phyloP scores from a whole-genome alignment of 2,797 vertebrate genomes.

The Gastrophryne carolinensis region DNA sequence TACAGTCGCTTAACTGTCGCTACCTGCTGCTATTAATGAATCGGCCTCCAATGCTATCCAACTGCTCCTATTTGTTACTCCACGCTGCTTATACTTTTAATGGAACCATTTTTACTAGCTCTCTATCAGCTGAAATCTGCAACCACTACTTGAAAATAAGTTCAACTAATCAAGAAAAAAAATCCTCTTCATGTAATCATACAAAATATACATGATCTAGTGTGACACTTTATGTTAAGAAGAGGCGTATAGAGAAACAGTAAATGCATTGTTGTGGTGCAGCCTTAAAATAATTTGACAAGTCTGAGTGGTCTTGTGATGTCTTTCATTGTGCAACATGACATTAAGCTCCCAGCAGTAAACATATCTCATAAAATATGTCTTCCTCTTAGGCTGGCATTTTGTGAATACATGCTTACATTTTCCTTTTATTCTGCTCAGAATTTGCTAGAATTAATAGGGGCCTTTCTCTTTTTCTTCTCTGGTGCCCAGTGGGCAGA shows the following conservation, averaged over 20 bases:
- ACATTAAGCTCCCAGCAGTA: background rate
- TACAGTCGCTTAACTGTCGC: too few species aligned
- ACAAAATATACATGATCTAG: background rate
- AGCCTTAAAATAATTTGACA: background rate
- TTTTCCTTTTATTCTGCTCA: background rate
- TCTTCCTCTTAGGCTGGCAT: background rate
- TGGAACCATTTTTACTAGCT: too few species aligned
- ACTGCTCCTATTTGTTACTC: too few species aligned
- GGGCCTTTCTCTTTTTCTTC: background rate
- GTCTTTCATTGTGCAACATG: background rate
- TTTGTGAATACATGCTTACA: background rate
- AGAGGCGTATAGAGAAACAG: too few species aligned
- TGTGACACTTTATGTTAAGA: background rate
- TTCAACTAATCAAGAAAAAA: background rate
- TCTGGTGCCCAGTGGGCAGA: background rate
- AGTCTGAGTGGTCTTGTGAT: background rate
- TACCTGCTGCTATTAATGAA: too few species aligned
- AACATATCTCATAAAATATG: background rate
- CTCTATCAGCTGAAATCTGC: too few species aligned
- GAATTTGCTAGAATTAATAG: background rate
- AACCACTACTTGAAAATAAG: too few species aligned
- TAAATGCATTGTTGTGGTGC: background rate
- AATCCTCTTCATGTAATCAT: background rate
- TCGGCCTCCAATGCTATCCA: too few species aligned
- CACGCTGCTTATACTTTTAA: too few species aligned